These are phyloP conservation scores for Eulacestoma nigropectus DNA, from an alignment of 2,113 vertebrate genomes.

Conservation along the genomic window DNA sequence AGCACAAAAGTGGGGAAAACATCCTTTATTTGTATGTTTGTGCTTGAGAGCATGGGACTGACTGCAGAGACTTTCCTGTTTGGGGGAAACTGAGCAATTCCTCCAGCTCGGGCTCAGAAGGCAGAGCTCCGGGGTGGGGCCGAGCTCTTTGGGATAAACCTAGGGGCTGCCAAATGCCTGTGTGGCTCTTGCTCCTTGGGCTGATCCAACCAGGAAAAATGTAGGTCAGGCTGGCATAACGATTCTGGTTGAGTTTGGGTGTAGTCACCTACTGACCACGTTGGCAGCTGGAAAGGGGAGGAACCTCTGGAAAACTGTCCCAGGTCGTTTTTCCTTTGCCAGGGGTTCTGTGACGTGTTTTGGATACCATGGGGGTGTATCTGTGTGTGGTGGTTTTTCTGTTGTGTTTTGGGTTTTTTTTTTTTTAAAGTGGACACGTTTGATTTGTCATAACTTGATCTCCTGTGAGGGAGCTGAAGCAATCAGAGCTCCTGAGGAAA, in stretches of 20 bases:
- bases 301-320: neutral
- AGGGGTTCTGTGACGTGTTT: neutral
- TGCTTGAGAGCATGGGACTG: fast-evolving
- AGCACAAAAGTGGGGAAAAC: too few species aligned
- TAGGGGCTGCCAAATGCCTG: fast-evolving
- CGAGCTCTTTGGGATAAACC: neutral
- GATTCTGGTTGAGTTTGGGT: fast-evolving
- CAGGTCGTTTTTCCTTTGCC: neutral
- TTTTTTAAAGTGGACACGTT: neutral
- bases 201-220: fast-evolving
- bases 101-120: neutral
- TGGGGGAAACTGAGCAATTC: neutral
- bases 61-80: neutral
- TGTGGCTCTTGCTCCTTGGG: neutral
- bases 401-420: fast-evolving
- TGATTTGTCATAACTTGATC: neutral
- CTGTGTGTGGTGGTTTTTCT: neutral
- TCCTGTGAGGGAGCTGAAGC: neutral
- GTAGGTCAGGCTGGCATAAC: neutral
- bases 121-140: neutral
- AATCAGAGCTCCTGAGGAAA: neutral
- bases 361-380: fast-evolving
- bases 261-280: neutral
- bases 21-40: neutral
- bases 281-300: neutral